Conservation (phyloP, 2,888 invertebrate species). For the Lasioglossum calceatum region DNA sequence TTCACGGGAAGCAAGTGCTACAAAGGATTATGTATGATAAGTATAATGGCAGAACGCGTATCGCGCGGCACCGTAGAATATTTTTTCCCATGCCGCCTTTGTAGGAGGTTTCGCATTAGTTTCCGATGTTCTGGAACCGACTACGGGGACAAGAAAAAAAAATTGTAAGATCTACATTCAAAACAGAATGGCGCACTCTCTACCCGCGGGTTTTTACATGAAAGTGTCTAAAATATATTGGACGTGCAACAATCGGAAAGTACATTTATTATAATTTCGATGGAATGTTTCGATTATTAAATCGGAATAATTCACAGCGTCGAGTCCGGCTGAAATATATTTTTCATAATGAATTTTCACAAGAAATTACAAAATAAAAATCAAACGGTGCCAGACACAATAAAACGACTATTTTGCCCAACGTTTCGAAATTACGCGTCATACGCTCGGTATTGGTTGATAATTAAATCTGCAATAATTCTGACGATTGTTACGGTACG, state of each 20-base stretch:
- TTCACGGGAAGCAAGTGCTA: conserved; percentile 10
- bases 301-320: background rate
- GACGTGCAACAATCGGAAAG: background rate
- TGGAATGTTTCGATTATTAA: background rate
- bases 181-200: background rate
- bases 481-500: conserved; percentile 16
- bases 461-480: conserved; percentile 34
- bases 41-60: conserved; percentile 11
- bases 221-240: background rate
- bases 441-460: background rate
- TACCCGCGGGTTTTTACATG: background rate
- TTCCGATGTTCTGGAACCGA: background rate
- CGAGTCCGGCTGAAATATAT: background rate
- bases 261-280: background rate
- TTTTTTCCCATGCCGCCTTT: background rate
- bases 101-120: background rate
- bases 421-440: conserved; percentile 17
- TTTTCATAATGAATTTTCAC: background rate
- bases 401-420: background rate
- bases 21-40: conserved; percentile 21
- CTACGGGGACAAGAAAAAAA: background rate
- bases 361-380: conserved; percentile 10
- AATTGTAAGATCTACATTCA: background rate
- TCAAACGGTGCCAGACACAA: conserved; percentile 4
- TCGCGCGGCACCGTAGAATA: background rate